These are phyloP conservation scores for Gambusia affinis DNA, from an alignment of 2,113 vertebrate genomes.

Conservation along the genomic window DNA sequence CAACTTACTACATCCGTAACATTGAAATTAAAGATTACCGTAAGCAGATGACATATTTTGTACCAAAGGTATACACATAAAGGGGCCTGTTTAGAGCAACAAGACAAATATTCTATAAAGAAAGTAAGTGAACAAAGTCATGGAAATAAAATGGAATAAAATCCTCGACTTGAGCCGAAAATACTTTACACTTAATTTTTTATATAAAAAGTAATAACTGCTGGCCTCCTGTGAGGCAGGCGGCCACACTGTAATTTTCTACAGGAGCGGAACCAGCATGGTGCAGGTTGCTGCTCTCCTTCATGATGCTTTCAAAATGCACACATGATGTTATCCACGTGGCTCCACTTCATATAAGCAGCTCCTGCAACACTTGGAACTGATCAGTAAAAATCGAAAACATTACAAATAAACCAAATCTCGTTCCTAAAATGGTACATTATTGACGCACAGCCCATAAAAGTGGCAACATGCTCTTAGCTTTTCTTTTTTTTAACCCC, in stretches of 20 bases:
- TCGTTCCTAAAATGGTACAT: no score
- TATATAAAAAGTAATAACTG: background rate
- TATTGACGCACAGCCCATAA: background rate
- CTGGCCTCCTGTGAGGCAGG: background rate
- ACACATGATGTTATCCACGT: background rate
- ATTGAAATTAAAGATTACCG: background rate
- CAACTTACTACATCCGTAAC: background rate
- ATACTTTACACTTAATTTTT: background rate
- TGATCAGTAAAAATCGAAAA: conserved; percentile 4
- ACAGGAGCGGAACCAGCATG: background rate
- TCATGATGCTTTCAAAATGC: conserved; percentile 1
- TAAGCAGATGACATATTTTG: background rate
- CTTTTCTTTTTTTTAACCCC: no score
- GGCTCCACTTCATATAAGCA: background rate
- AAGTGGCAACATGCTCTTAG: background rate
- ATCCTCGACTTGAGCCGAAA: background rate
- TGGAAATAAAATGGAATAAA: background rate
- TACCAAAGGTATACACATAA: background rate
- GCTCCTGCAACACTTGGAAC: conserved; percentile 17
- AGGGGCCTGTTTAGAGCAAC: background rate
- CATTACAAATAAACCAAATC: no score
- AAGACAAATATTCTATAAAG: background rate
- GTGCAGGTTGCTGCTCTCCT: conserved; percentile 20
- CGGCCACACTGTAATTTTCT: background rate
- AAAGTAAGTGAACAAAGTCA: background rate